Evolutionary conservation across 2,888 invertebrate species (phyloP).

Genomic region (Xestia sexstrigata): DNA sequence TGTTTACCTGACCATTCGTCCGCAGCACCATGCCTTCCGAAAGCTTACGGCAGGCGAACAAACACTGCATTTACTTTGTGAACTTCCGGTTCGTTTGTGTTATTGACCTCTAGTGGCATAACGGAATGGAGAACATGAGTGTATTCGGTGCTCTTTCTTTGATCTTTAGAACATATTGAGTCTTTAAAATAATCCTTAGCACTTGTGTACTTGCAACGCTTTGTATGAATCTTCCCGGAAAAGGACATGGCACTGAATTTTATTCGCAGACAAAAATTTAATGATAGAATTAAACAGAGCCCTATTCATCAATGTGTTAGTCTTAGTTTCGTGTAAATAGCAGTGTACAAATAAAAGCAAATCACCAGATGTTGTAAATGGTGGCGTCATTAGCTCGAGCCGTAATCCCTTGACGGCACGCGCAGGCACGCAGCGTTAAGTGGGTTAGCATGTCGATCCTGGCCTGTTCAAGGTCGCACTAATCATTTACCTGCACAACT

Average conservation of each 20-base stretch:
- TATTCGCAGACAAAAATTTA: neutral
- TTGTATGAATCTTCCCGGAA: neutral
- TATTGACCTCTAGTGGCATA: conserved; percentile 32
- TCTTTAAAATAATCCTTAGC: neutral
- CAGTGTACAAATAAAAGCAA: conserved; percentile 53
- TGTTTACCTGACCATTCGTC: conserved; percentile 63
- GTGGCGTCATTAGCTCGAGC: conserved; percentile 75
- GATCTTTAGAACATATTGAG: neutral
- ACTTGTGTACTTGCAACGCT: neutral
- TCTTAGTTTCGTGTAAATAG: conserved; percentile 47
- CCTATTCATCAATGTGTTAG: conserved; percentile 23
- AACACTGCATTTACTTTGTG: conserved; percentile 40
- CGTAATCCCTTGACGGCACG: conserved; percentile 83
- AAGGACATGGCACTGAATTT: neutral
- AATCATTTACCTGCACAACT: conserved; percentile 69
- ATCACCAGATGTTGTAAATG: conserved; percentile 79
- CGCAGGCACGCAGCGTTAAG: conserved; percentile 83
- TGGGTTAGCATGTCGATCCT: conserved; percentile 85
- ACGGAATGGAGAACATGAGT: conserved; percentile 3
- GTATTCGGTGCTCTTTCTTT: conserved; percentile 15
- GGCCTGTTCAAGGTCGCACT: conserved; percentile 80
- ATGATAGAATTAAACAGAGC: neutral
- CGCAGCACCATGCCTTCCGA: conserved; percentile 39
- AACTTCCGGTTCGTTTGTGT: conserved; percentile 32
- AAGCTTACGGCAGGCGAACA: conserved; percentile 23